Evolutionary conservation across 2,113 vertebrate genomes (phyloP), one percentile per base, ranked within the genome.

Genomic region (Aphelocoma coerulescens): DNA sequence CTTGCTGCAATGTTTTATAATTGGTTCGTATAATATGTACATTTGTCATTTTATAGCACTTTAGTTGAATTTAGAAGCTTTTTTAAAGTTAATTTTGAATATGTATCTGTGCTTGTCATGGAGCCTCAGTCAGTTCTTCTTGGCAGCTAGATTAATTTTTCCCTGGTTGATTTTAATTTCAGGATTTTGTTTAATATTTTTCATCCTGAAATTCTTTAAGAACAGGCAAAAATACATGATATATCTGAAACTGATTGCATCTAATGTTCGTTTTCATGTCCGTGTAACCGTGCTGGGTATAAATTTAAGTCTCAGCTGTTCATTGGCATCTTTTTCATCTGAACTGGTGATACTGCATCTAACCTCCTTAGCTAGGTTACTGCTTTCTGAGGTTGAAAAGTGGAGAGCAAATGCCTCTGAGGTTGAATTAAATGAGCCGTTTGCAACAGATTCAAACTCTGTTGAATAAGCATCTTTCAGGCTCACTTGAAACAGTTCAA

Each of bases 1-100:
- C 84, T 92, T 86, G 51, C 80, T 90, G 63, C 85, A 91, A 13
- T 95, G 73, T 92, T 95, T 97, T 94, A 23, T 94, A 96, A 96
- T 93, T 94, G 92, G 90, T 81, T 52, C 1, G 0, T 90, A 79
- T 93, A 89, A 76, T 92, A 41, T 11, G 46, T 82, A 28, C 43
- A 33, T 88, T 91, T 93, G 59, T 95, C 85, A 84, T 96, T 91
- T 94, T 94, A 48, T 93, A 95, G 85, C 72, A 86, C 18, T 14
- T 77, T 85, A 61, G 52, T 86, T 95, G 69, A 83, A 57, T 92
- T 96, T 91, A 91, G 86, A 96, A 94, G 61, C 91, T 68, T 95
- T 92, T 92, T 93, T 81, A 75, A 95, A 96, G 59, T 94, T 86
- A 95, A 97, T 96, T 96, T 94, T 89, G 76, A 95, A 91, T 97